Conservation (phyloP, 2,888 invertebrate species). For the Plebejus anna region DNA sequence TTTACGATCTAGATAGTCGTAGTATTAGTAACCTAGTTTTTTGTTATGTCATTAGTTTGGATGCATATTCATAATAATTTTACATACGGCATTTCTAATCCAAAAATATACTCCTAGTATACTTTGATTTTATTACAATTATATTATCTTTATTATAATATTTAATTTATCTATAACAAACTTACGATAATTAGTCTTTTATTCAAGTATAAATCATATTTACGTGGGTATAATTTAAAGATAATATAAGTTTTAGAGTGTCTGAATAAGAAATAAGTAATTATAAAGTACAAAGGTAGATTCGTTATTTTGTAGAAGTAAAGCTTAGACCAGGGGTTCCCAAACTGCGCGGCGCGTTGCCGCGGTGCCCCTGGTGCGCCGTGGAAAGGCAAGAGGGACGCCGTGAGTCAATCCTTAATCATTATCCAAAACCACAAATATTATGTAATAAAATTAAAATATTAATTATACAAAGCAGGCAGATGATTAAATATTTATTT, state of each 20-base stretch:
- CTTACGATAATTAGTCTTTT: background rate
- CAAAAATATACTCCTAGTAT: background rate
- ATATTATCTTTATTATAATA: background rate
- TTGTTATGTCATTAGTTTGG: slow-evolving; percentile 4
- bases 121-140: no score
- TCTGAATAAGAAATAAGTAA: background rate
- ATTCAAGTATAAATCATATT: slow-evolving; percentile 16
- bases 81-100: background rate
- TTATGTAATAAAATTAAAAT: no score
- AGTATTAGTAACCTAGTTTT: slow-evolving; percentile 20
- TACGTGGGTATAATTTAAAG: background rate
- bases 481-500: no score
- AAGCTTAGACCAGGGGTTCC: background rate
- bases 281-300: background rate
- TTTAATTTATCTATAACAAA: background rate
- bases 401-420: no score
- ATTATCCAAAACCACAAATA: no score
- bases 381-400: no score
- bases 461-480: no score
- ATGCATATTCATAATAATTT: background rate
- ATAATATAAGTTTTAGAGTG: slow-evolving; percentile 7
- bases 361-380: no score
- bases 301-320: background rate
- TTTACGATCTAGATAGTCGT: slow-evolving; percentile 11
- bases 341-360: no score